Percentiles rank a stretch among this genome's conserved stretches.
These are phyloP conservation scores for Brassicogethes aeneus DNA, from an alignment of 2,888 invertebrate genomes.

Conservation along the genomic window DNA sequence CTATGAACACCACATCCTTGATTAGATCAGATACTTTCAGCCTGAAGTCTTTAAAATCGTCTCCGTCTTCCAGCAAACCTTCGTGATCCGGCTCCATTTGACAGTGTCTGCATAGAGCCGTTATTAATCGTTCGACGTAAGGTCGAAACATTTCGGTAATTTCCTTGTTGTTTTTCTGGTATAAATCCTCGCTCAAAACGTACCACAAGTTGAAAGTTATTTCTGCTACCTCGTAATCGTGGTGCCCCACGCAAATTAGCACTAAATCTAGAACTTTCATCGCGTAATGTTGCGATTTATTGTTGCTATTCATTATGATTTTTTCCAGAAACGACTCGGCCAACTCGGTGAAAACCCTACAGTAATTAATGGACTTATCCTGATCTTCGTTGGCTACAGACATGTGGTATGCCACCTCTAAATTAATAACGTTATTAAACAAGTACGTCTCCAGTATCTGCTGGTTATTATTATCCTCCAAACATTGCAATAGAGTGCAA, in stretches of 20 bases:
- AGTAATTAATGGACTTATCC: constrained; percentile 90
- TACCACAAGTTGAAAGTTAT: constrained; percentile 98
- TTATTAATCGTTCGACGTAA: constrained; percentile 82
- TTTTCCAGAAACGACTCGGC: constrained; percentile 85
- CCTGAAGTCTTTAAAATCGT: constrained; percentile 79
- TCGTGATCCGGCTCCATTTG: constrained; percentile 95
- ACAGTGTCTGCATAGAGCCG: constrained; percentile 81
- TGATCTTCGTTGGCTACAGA: constrained; percentile 90
- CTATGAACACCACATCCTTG: constrained; percentile 94
- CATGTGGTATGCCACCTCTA: constrained; percentile 81
- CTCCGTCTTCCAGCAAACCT: constrained; percentile 72
- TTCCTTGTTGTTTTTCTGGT: constrained; percentile 74
- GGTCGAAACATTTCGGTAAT: constrained; percentile 80
- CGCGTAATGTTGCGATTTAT: constrained; percentile 59
- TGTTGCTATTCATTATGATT: constrained; percentile 57
- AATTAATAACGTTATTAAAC: constrained; percentile 68
- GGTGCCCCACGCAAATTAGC: constrained; percentile 88
- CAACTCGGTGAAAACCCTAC: constrained; percentile 88
- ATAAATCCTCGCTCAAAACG: constrained; percentile 86
- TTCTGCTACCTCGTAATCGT: constrained; percentile 83
- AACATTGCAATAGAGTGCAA: constrained; percentile 72
- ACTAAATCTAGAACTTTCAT: constrained; percentile 81
- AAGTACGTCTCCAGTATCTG: constrained; percentile 68
- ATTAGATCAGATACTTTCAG: constrained; percentile 84
- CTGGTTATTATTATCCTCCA: constrained; percentile 68